Conservation (phyloP, 2,888 invertebrate genomes). For the Harpalus rufipes region DNA sequence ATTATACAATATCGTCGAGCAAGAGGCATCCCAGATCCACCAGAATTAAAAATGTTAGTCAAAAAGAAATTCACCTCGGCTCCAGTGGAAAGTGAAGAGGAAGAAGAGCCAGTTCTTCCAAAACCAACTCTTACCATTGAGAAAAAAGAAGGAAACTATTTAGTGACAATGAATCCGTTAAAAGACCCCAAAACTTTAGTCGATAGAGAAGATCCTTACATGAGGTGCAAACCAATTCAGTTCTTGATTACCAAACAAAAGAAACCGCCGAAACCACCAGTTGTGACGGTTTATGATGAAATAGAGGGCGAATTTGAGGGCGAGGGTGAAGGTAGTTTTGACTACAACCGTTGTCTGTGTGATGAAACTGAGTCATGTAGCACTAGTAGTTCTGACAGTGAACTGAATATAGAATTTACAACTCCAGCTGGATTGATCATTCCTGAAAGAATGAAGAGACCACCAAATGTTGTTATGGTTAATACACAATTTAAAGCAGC, state of each 20-base stretch:
- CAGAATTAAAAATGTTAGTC: conserved; percentile 67
- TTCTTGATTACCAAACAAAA: conserved; percentile 84
- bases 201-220: conserved; percentile 83
- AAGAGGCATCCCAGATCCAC: conserved; percentile 72
- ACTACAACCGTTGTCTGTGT: conserved; percentile 70
- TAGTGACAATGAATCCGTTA: conserved; percentile 84
- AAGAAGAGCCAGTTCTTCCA: conserved; percentile 77
- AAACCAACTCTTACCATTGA: conserved; percentile 83
- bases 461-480: conserved; percentile 78
- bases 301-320: conserved; percentile 79
- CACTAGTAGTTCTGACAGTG: conserved; percentile 81
- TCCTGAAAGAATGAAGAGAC: conserved; percentile 78
- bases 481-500: conserved; percentile 82
- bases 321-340: conserved; percentile 77
- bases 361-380: conserved; percentile 76
- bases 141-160: conserved; percentile 83
- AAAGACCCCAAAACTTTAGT: conserved; percentile 81
- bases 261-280: conserved; percentile 5
- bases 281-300: conserved; percentile 72
- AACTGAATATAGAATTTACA: conserved; percentile 85
- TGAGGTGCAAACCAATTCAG: conserved; percentile 84
- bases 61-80: conserved; percentile 76
- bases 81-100: conserved; percentile 74
- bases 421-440: conserved; percentile 85
- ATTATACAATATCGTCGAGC: conserved; percentile 73